A percentile compares a stretch with the other conserved stretches of the same genome.
Conservation (phyloP, 2,888 invertebrate genomes). For the Himalopsyche tibetana region DNA sequence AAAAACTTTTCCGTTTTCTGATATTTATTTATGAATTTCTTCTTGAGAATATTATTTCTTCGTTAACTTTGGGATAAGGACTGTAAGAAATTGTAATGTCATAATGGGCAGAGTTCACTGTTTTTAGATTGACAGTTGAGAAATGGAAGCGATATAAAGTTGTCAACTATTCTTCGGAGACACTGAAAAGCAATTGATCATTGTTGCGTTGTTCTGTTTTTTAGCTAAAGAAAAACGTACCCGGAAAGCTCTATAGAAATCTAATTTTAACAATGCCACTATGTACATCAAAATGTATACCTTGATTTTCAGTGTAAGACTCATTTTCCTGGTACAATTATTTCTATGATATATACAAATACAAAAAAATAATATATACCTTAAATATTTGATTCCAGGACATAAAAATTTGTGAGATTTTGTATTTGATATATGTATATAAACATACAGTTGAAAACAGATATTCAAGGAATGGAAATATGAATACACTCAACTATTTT, state of each 20-base stretch:
- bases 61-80: background rate
- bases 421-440: background rate
- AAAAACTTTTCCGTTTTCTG: too few relatives aligned
- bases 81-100: conserved; percentile 25
- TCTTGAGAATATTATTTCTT: background rate
- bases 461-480: too few relatives aligned
- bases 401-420: background rate
- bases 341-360: too few relatives aligned
- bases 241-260: background rate
- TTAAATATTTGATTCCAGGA: background rate
- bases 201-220: conserved; percentile 27
- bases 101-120: conserved; percentile 38
- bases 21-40: too few relatives aligned
- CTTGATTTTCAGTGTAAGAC: too few relatives aligned
- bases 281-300: too few relatives aligned
- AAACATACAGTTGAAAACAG: too few relatives aligned
- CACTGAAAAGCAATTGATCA: conserved; percentile 18
- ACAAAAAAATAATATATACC: too few relatives aligned
- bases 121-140: conserved; percentile 43
- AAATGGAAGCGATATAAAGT: conserved; percentile 16
- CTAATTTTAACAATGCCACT: too few relatives aligned
- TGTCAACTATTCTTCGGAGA: conserved; percentile 34
- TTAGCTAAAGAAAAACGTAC: background rate
- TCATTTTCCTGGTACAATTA: too few relatives aligned
- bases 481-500: too few relatives aligned